Base-by-base conservation (phyloP, 2,888 invertebrate species). In the Euclidia mi region DNA sequence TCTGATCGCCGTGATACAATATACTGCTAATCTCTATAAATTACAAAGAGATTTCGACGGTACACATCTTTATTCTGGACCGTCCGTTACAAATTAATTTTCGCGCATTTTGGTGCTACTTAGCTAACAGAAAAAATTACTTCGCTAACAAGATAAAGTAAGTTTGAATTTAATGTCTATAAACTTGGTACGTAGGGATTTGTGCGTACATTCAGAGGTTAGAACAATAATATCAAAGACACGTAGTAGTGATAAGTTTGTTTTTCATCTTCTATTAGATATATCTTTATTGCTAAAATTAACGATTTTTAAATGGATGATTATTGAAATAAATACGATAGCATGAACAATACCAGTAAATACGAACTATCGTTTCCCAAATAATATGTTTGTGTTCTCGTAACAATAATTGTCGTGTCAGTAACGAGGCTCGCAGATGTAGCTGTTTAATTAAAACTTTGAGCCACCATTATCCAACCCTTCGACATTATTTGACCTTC, bases 401-500 rank as follows among this genome's bases (percentile, higher is more conserved):
- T 85, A 85, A 87, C 85, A 90, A 88, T 91, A 90, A 90, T 90
- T 86, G 83, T 84, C 84, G 79, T 84, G 86, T 84, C 82, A 81
- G 84, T 83, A 84, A 89, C 88, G 86, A 82, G 79, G 63, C 64
- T 60, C 68, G 58, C 93, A 93, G 90, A 92, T 92, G 92, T 86
- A 87, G 81, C 88, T 88, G 84, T 91, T 92, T 92, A 89, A 93
- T 93, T 92, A 92, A 94, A 94, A 93, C 89, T 92, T 92, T 89
- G 83, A 84, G 78, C 85, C 79, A 82, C 85, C 85, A 82, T 84
- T 88, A 89, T 84, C 79, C 82, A 78, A 78, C 87, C 91, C 88
- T 88, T 87, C 85, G 84, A 84, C 79, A 79, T 85, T 91, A 91
- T 89, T 87, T 87, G 84, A 84, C 82, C 83, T 79, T 78, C 77